Conservation (phyloP, 2,888 invertebrate species). For the Latrodectus elegans region DNA sequence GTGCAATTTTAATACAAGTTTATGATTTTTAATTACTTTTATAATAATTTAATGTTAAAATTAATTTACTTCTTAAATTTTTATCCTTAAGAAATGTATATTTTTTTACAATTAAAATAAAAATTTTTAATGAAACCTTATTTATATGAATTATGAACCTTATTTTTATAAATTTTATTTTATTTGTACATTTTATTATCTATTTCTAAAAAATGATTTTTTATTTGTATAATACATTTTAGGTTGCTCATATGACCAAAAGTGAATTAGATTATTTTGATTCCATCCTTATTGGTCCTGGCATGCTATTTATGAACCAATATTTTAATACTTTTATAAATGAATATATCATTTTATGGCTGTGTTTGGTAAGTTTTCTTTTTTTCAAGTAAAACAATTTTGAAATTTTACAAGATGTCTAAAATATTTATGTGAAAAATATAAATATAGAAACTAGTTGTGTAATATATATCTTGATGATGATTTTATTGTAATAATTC, state of each 20-base stretch:
- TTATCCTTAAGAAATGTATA: constrained; percentile 10
- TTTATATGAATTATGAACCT: not conserved
- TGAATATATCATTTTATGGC: constrained; percentile 92
- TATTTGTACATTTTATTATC: too few relatives aligned
- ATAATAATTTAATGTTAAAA: too few relatives aligned
- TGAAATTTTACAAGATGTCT: too few relatives aligned
- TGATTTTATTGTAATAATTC: constrained; percentile 17
- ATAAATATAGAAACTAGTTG: too few relatives aligned
- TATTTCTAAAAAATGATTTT: not conserved
- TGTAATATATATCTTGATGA: too few relatives aligned
- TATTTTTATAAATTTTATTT: not conserved
- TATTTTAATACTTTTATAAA: constrained; percentile 95
- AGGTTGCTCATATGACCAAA: constrained; percentile 99
- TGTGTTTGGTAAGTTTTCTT: constrained; percentile 84
- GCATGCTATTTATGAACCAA: constrained; percentile 96
- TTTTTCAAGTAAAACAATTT: too few relatives aligned
- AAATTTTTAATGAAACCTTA: not conserved
- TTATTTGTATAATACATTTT: constrained; percentile 63
- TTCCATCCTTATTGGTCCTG: constrained; percentile 93
- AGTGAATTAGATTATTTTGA: constrained; percentile 98
- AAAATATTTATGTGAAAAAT: too few relatives aligned
- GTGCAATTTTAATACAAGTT: too few relatives aligned
- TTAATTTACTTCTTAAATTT: too few relatives aligned
- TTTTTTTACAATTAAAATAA: not conserved
- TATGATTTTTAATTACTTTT: too few relatives aligned